Evolutionary conservation across 2,888 invertebrate species (phyloP), one percentile per base, ranked within the genome.

Genomic region (Lypha dubia): DNA sequence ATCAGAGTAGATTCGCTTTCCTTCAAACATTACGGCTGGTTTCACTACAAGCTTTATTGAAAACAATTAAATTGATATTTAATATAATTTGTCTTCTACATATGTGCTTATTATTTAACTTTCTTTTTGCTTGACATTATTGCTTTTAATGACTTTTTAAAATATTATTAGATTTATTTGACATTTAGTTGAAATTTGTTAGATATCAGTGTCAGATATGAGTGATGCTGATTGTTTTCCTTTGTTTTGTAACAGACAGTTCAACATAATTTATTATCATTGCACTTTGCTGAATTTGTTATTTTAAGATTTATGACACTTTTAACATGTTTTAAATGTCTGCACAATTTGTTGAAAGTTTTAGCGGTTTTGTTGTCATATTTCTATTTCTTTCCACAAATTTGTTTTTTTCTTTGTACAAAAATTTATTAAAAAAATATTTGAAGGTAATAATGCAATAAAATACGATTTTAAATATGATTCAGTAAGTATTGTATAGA

Each of bases 261-360:
- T 15, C n/a, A 8, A 7, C 3, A 62, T 58, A 1, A 24, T 28
- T 24, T 63, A 11, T 24, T 62, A 20, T 22, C 41, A 1, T 24
- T 62, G 22, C 24, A 38, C 7, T 62, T 17, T 62, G 41, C 15
- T 38, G 7, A 41, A 62, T 3, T 13, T 63, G 24, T 41, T 62
- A 7, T 62, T 4, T 3, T n/a, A 53, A 41, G 53, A 53, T 68
- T 68, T 68, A 53, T 68, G 68, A 53, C 53, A 68, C n/a, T n/a
- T 68, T 24, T n/a, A 24, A 38, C 22, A 51, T 53, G 67, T 51
- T 68, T 32, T 32, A 67, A 49, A 63, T 67, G 49, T 67, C 65
- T 49, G 65, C 46, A 32, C 11, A 53, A 53, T 35, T 68, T 68
- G 15, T 22, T 53, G 3, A 22, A 68, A 38, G 24, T 53, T 68